Base-by-base conservation (phyloP, 64 coral and sea anemone species). In the Exaiptasia diaphana region DNA sequence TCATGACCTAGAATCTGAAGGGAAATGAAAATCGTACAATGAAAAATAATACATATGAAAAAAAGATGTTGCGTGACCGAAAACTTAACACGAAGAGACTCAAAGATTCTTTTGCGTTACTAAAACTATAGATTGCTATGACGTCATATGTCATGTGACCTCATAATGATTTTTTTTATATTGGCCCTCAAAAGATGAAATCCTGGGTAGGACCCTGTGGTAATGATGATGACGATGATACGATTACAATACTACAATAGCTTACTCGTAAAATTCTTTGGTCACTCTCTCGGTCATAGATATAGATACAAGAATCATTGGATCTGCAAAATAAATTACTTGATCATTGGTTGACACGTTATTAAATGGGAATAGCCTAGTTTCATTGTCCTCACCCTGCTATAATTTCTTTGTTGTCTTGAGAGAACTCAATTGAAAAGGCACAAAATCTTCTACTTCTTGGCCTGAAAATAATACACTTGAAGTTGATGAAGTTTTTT, bases 301-400 rank as follows among this genome's bases (percentile, higher is more conserved):
- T 78, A 61, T 97, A 97, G 78, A 97, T 39, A 72, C 79, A 78
- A 18, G 84, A 72, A 85, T 97, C 94, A 43, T 92, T 97, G 50
- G n/a, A 12, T 18, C 25, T 62, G 20, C 9, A 14, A 62, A 62
- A 32, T 30, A 24, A 62, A n/a, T 55, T 55, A 8, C 0, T 55
- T 55, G 9, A 15, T 55, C 52, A 20, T 55, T 15, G 10, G 20
- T 21, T 20, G 4, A 23, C 52, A 55, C 7, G 0, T 55, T 55
- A 18, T n/a, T n/a, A n/a, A n/a, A n/a, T n/a, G n/a, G n/a, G n/a
- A n/a, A n/a, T n/a, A n/a, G n/a, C n/a, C n/a, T n/a, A n/a, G n/a
- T n/a, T n/a, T n/a, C n/a, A n/a, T n/a, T n/a, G n/a, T n/a, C n/a
- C 89, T 91, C 69, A 92, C 94, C 94, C 94, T 71, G 82, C 85